A percentile compares a stretch with the other conserved stretches of the same genome.
phyloP scores from a whole-genome alignment of 2,888 invertebrate genomes.

The Gibbula magus region DNA sequence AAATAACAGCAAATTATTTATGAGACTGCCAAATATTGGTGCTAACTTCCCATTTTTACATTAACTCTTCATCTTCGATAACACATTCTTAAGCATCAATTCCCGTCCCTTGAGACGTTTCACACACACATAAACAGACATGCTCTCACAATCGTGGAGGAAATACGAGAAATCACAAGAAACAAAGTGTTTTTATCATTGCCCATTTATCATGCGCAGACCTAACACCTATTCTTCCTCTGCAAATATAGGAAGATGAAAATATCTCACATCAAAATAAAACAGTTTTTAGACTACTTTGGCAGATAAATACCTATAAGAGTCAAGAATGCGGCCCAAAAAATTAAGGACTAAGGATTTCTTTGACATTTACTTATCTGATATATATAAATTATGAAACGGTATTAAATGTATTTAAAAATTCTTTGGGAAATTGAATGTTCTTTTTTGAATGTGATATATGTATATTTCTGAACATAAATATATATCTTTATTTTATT shows the following conservation, averaged over 20 bases:
- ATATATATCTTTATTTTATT: too few species aligned
- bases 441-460: too few species aligned
- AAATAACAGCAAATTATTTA: background rate
- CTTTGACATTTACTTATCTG: too few species aligned
- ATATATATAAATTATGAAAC: too few species aligned
- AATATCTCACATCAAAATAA: background rate
- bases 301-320: too few species aligned
- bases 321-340: too few species aligned
- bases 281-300: too few species aligned
- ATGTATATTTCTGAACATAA: too few species aligned
- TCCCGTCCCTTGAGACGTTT: background rate
- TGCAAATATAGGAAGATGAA: slow-evolving; percentile 7
- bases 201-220: background rate
- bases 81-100: background rate
- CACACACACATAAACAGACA: background rate
- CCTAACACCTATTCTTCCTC: background rate
- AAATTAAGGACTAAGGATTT: too few species aligned
- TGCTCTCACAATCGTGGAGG: background rate
- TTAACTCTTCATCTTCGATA: background rate
- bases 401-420: too few species aligned
- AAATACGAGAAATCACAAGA: background rate
- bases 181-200: background rate
- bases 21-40: background rate
- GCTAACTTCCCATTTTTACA: background rate
- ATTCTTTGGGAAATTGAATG: too few species aligned